Conservation (phyloP, 2,797 vertebrate species). For the Artibeus jamaicensis region DNA sequence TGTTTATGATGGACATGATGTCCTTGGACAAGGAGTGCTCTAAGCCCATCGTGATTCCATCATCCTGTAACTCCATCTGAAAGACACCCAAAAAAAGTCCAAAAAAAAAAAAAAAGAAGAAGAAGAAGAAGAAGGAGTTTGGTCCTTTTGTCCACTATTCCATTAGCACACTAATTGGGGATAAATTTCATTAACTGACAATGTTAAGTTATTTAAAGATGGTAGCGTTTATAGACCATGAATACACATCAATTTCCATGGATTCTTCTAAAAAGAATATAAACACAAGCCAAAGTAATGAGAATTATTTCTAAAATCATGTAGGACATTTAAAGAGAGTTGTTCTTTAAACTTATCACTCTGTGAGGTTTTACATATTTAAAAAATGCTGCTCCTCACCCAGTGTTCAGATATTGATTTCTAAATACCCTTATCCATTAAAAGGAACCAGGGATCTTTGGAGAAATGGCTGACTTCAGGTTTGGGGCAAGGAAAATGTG, state of each 20-base stretch:
- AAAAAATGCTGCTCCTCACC: constrained; percentile 3
- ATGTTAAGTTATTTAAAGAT: constrained; percentile 35
- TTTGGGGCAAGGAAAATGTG: not conserved
- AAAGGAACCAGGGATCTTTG: not conserved
- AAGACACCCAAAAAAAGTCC: constrained; percentile 67
- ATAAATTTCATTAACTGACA: constrained; percentile 2
- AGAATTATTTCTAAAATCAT: constrained; percentile 15
- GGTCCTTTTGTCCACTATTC: constrained; percentile 53
- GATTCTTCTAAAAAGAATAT: not conserved
- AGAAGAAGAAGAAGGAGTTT: constrained; percentile 55
- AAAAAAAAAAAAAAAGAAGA: constrained; percentile 43
- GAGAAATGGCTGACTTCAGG: constrained; percentile 34
- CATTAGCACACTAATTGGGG: not conserved
- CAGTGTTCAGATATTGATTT: not conserved
- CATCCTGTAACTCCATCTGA: constrained; percentile 99
- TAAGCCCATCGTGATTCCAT: constrained; percentile 95
- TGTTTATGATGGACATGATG: constrained; percentile 98
- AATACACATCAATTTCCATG: not conserved
- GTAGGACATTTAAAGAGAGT: not conserved
- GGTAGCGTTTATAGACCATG: not conserved
- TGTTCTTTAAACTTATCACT: not conserved
- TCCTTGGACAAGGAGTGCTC: constrained; percentile 96
- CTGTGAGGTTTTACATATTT: constrained; percentile 15
- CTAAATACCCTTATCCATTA: constrained; percentile 2
- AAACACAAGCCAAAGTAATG: not conserved